Conservation (phyloP, 2,797 vertebrate genomes). For the Artibeus jamaicensis region DNA sequence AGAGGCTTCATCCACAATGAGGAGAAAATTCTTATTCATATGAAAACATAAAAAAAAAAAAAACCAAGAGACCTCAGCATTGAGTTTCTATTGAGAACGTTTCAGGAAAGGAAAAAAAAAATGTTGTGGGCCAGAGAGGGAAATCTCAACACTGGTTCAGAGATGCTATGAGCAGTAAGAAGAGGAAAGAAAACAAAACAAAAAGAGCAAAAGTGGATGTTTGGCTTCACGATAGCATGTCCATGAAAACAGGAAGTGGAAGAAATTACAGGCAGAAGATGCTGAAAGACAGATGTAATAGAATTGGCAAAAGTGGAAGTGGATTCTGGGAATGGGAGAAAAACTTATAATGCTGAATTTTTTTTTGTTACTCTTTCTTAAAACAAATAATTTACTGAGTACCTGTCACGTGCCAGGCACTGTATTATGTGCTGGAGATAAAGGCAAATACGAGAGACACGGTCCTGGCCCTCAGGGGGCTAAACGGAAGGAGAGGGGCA, state of each 20-base stretch:
- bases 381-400: background rate
- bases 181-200: background rate
- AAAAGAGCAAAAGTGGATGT: background rate
- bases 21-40: background rate
- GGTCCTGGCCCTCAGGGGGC: background rate
- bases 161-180: background rate
- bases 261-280: constrained; percentile 1
- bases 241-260: background rate
- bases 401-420: background rate
- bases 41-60: background rate
- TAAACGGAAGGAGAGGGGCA: background rate
- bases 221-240: background rate
- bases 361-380: background rate
- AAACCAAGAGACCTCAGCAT: background rate
- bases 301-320: background rate
- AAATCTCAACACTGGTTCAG: background rate
- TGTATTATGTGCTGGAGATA: background rate
- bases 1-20: background rate
- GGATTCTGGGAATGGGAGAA: background rate
- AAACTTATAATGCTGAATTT: background rate
- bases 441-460: background rate
- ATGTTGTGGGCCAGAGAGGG: background rate
- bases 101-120: constrained; percentile 2
- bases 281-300: background rate
- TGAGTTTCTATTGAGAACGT: background rate